Conservation (phyloP, 2,113 vertebrate species). For the Pipra filicauda region DNA sequence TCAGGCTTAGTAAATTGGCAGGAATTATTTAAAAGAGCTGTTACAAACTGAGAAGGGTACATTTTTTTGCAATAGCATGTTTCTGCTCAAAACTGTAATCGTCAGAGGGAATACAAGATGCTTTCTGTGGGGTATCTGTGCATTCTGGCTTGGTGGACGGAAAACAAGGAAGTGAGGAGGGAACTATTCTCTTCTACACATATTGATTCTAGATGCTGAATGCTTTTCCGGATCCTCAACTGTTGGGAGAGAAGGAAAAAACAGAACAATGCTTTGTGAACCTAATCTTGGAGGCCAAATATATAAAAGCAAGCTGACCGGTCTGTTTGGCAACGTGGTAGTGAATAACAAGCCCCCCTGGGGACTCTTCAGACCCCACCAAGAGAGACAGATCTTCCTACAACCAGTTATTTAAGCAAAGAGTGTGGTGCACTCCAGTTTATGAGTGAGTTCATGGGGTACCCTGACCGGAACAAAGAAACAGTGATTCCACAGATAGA, state of each 20-base stretch:
- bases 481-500: not conserved
- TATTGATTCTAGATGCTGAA: not conserved
- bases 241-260: not conserved
- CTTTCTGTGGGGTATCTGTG: not conserved
- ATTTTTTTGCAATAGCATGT: not conserved
- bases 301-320: rapidly evolving
- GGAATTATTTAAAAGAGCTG: not conserved
- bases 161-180: not conserved
- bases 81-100: not conserved
- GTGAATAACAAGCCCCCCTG: not conserved
- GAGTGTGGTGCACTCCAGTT: not conserved
- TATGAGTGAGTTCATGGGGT: not conserved
- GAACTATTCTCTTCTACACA: not conserved
- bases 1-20: not conserved
- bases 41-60: not conserved
- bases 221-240: not conserved
- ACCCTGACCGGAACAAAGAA: not conserved
- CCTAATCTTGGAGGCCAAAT: not conserved
- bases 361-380: not conserved
- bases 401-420: not conserved
- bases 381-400: not conserved
- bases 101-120: not conserved
- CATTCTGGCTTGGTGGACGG: not conserved
- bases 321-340: not conserved
- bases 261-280: not conserved